A percentile compares a stretch with the other conserved stretches of the same genome.
Evolutionary conservation across 2,113 vertebrate species (phyloP).

Genomic region (Ictidomys tridecemlineatus): DNA sequence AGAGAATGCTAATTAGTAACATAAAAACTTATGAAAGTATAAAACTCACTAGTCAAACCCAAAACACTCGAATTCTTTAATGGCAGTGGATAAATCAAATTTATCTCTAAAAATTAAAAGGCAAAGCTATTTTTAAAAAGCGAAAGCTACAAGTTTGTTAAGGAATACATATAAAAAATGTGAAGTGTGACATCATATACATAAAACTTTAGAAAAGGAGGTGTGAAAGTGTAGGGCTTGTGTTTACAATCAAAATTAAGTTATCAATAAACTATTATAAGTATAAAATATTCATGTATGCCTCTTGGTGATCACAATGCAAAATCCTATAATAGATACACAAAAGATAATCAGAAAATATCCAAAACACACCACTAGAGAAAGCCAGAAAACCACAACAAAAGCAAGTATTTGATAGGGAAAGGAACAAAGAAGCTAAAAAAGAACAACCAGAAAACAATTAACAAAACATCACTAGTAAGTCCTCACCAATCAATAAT

Average conservation of each 20-base stretch:
- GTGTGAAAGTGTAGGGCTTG: not conserved
- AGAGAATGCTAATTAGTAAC: not conserved
- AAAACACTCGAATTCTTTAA: not conserved
- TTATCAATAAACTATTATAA: not conserved
- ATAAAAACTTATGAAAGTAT: not conserved
- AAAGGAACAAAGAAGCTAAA: not conserved
- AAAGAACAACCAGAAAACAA: not conserved
- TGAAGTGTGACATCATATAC: not conserved
- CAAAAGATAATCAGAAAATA: not conserved
- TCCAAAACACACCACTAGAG: not conserved
- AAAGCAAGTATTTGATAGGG: not conserved
- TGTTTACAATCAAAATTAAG: not conserved
- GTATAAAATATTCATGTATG: not conserved
- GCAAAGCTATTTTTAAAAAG: not conserved
- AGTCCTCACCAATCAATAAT: not conserved
- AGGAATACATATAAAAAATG: not conserved
- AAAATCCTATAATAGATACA: not conserved
- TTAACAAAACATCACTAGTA: not conserved
- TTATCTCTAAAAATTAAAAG: not conserved
- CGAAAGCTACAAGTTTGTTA: not conserved
- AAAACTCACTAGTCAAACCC: not conserved
- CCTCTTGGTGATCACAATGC: not conserved
- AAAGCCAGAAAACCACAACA: not conserved
- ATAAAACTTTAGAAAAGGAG: not conserved
- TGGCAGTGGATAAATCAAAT: not conserved